phyloP scores from a whole-genome alignment of 2,888 invertebrate genomes.

The Bombylius major region DNA sequence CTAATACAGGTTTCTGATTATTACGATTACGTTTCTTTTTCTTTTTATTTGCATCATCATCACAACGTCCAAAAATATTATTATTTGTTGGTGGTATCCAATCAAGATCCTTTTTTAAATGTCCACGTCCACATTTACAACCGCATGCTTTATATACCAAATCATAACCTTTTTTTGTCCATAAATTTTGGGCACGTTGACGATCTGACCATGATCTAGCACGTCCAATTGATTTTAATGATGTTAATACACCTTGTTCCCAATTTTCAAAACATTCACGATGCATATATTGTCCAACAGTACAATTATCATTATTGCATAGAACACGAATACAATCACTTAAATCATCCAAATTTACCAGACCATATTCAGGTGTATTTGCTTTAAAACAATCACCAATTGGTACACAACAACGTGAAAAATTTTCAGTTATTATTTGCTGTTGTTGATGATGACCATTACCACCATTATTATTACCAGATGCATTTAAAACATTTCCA shows the following conservation, averaged over 20 bases:
- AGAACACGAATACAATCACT: constrained; percentile 76
- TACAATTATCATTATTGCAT: constrained; percentile 91
- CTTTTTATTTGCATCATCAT: constrained; percentile 47
- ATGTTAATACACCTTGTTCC: constrained; percentile 80
- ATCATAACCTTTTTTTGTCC: constrained; percentile 97
- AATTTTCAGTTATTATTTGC: constrained; percentile 39
- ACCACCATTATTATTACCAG: not conserved
- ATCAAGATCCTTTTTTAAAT: constrained; percentile 86
- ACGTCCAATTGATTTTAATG: constrained; percentile 79
- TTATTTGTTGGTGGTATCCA: constrained; percentile 59
- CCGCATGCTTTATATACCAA: constrained; percentile 90
- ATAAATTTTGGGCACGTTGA: constrained; percentile 86
- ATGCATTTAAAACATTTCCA: not conserved
- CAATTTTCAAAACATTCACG: constrained; percentile 89
- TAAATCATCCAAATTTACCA: constrained; percentile 53
- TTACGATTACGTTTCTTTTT: constrained; percentile 57
- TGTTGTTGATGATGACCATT: constrained; percentile 20
- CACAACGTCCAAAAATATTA: constrained; percentile 26
- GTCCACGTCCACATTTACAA: constrained; percentile 85
- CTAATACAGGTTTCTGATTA: constrained; percentile 47
- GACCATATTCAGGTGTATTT: constrained; percentile 37
- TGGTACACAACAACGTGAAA: constrained; percentile 68
- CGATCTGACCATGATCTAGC: constrained; percentile 92
- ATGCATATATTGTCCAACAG: constrained; percentile 86
- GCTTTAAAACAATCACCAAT: constrained; percentile 66